These are phyloP conservation scores for Pogonomyrmex barbatus DNA, from an alignment of 1,140 invertebrate genomes.

Conservation along the genomic window DNA sequence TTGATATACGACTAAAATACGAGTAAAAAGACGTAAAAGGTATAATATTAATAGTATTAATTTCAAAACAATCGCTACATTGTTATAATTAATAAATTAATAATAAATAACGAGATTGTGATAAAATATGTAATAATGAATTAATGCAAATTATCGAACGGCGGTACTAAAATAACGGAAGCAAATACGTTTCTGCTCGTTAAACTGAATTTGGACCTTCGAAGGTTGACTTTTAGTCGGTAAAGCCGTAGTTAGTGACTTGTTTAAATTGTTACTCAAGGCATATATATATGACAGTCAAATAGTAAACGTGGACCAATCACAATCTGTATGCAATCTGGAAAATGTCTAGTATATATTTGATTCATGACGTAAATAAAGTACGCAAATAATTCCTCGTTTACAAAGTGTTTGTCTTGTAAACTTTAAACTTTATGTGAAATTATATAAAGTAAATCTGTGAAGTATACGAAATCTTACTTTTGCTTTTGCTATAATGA, in stretches of 20 bases:
- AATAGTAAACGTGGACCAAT: slow-evolving; percentile 47
- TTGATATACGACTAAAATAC: background rate
- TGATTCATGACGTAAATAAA: background rate
- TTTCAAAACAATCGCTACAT: slow-evolving; percentile 11
- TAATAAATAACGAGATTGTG: background rate
- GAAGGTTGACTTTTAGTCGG: slow-evolving; percentile 53
- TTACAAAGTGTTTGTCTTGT: slow-evolving; percentile 17
- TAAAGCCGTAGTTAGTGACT: background rate
- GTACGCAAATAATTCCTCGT: background rate
- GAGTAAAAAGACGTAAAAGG: background rate
- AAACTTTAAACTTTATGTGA: slow-evolving; percentile 17
- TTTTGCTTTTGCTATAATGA: slow-evolving; percentile 35
- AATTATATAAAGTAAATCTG: slow-evolving; percentile 28
- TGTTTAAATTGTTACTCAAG: slow-evolving; percentile 16
- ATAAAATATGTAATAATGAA: background rate
- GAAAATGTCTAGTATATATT: background rate
- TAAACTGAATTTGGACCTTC: slow-evolving; percentile 40
- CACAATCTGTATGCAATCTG: background rate
- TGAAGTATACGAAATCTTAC: background rate
- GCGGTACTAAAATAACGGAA: slow-evolving; percentile 11
- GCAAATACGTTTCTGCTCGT: slow-evolving; percentile 7
- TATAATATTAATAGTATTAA: background rate
- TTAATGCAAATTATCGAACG: background rate
- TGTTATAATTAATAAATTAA: slow-evolving; percentile 7
- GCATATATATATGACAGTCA: slow-evolving; percentile 12